phyloP scores from a whole-genome alignment of 2,797 vertebrate genomes.

The Anas capensis region DNA sequence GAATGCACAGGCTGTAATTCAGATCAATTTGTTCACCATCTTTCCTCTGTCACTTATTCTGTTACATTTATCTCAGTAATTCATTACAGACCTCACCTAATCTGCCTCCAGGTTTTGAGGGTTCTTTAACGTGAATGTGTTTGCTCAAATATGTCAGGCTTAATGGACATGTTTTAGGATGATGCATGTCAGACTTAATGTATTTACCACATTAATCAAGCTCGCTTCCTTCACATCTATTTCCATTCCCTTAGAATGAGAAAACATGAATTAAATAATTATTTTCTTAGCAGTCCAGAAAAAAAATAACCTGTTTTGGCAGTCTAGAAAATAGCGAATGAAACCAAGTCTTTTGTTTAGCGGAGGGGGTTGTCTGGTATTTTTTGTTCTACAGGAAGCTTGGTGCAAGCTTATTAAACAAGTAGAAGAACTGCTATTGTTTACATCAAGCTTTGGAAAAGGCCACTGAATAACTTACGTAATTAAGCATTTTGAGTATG shows the following conservation, averaged over 20 bases:
- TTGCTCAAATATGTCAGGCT: conserved; percentile 58
- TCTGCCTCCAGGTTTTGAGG: conserved; percentile 34
- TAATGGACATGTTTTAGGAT: conserved; percentile 51
- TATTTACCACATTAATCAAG: conserved; percentile 49
- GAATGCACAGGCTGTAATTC: background rate
- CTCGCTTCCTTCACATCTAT: conserved; percentile 32
- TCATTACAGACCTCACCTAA: conserved; percentile 35
- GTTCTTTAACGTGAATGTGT: conserved; percentile 39
- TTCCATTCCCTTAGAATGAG: background rate
- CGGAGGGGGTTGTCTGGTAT: background rate
- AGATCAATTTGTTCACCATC: background rate
- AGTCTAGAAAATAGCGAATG: background rate
- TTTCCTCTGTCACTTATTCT: conserved; percentile 12
- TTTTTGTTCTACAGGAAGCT: background rate
- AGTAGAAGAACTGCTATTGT: background rate
- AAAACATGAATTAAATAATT: background rate
- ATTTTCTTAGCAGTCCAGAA: background rate
- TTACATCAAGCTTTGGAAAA: background rate
- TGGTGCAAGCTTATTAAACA: background rate
- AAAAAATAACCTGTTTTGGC: background rate
- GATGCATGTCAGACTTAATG: conserved; percentile 41
- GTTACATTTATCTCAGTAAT: conserved; percentile 47
- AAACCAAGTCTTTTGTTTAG: background rate
- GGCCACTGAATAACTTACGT: background rate
- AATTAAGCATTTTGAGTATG: background rate